Percentiles rank a stretch among this genome's conserved stretches.
These are phyloP conservation scores for Archaeoteleia sp. DNA, from an alignment of 2,888 invertebrate genomes.

Conservation along the genomic window DNA sequence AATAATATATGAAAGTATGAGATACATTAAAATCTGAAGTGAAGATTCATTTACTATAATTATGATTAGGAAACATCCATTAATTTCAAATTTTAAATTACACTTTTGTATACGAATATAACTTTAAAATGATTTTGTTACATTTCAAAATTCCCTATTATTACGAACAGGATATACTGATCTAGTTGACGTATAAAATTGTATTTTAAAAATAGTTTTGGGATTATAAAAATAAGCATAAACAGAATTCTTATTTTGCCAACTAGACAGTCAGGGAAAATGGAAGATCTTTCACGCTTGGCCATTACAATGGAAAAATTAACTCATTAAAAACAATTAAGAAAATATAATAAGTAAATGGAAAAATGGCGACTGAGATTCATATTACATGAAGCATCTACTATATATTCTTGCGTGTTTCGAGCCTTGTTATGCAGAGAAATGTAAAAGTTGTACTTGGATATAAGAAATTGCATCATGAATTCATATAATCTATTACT, in stretches of 20 bases:
- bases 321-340: conserved; percentile 25
- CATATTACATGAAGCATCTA: conserved; percentile 11
- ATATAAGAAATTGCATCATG: not conserved
- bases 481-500: not conserved
- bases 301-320: conserved; percentile 69
- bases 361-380: conserved; percentile 17
- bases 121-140: too few species aligned
- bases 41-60: too few species aligned
- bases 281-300: conserved; percentile 68
- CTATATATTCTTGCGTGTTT: not conserved
- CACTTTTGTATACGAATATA: too few species aligned
- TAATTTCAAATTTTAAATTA: too few species aligned
- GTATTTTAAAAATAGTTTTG: too few species aligned
- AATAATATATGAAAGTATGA: too few species aligned
- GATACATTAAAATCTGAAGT: too few species aligned
- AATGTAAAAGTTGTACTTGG: not conserved
- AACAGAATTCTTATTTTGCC: conserved; percentile 9
- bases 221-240: too few species aligned
- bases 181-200: too few species aligned
- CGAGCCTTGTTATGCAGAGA: not conserved
- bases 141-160: too few species aligned
- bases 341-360: conserved; percentile 13
- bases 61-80: too few species aligned
- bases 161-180: too few species aligned
- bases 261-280: conserved; percentile 37